These are phyloP conservation scores for Drosophila busckii DNA, from an alignment of 1,140 invertebrate species.

Conservation along the genomic window DNA sequence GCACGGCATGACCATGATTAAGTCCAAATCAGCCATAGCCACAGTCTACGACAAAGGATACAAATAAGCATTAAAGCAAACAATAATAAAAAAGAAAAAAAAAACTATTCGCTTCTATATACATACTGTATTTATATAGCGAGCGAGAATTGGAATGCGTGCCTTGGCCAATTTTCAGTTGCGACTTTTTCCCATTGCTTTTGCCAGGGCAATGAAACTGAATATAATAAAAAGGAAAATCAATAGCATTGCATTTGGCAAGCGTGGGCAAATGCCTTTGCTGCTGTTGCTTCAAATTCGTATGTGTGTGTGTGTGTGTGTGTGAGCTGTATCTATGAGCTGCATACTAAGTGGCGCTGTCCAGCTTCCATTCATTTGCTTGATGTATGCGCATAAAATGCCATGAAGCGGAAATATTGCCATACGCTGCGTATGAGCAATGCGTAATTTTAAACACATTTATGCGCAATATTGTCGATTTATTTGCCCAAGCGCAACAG, in stretches of 20 bases:
- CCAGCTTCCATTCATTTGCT: slow-evolving; percentile 7
- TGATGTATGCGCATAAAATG: slow-evolving; percentile 38
- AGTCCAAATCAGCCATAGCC: slow-evolving; percentile 18
- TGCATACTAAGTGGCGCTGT: slow-evolving; percentile 53
- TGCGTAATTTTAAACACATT: slow-evolving; percentile 75
- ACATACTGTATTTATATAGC: no score
- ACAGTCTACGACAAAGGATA: slow-evolving; percentile 27
- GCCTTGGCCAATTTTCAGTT: slow-evolving; percentile 52
- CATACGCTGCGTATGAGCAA: slow-evolving; percentile 73
- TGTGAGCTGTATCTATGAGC: slow-evolving; percentile 33
- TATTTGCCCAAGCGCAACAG: slow-evolving; percentile 30
- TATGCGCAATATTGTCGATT: slow-evolving; percentile 68
- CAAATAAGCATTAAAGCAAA: slow-evolving; percentile 45
- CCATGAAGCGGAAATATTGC: slow-evolving; percentile 64
- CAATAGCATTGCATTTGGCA: slow-evolving; percentile 71
- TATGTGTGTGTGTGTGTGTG: slow-evolving; percentile 47
- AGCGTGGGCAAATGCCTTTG: slow-evolving; percentile 30
- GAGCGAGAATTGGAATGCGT: slow-evolving; percentile 29
- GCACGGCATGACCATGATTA: slow-evolving; percentile 42
- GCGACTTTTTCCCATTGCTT: slow-evolving; percentile 31
- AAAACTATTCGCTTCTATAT: no score
- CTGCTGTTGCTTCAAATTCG: slow-evolving; percentile 36
- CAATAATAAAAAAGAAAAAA: slow-evolving; percentile 25
- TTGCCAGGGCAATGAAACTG: slow-evolving; percentile 53
- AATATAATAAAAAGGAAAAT: slow-evolving; percentile 62